Base-by-base conservation (phyloP, 2,113 vertebrate species). In the Rhinoderma darwinii region DNA sequence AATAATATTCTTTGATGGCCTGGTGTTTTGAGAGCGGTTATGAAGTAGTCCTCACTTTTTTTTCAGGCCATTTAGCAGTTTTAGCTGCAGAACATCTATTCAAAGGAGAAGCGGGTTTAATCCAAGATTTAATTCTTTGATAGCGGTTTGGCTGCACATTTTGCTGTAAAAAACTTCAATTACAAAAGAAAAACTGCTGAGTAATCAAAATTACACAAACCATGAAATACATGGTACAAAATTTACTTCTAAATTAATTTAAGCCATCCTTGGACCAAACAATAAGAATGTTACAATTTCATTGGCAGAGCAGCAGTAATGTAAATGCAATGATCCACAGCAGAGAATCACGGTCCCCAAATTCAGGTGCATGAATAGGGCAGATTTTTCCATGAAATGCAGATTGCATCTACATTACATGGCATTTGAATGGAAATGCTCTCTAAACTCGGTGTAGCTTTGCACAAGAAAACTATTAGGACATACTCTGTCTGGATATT, bases 401-500 rank as follows among this genome's bases (percentile, higher is more conserved):
- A n/a, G n/a, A n/a, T n/a, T n/a, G n/a, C n/a, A n/a, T n/a, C n/a
- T n/a, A n/a, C n/a, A n/a, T n/a, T n/a, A n/a, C n/a, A n/a, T 6
- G 17, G 30, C 18, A 35, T 4, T 18, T 68, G 25, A 18, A 68
- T 17, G 25, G 15, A 32, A 68, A 35, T 68, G 63, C 63, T 35
- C 63, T 47, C 32, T 82, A 11, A 25, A 82, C 80, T 50, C 12
- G 32, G 61, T 41, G 9, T 11, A 66, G 59, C 63, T 44, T 70
- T 82, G 61, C 39, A 22, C 41, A 82, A 82, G 15, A 25, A 82
- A 32, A 14, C 39, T 47, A 17, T 66, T 47, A 25, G 39, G 61
- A 68, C 61, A 82, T 32, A 63, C 54, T 44, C 80, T 66, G 43
- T 70, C 80, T 82, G 41, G 61, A 27, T 43, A 11, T 70, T 44